Percentiles rank a stretch among this genome's conserved stretches.
phyloP scores from a whole-genome alignment of 2,113 vertebrate genomes.

The Oncorhynchus gorbuscha region DNA sequence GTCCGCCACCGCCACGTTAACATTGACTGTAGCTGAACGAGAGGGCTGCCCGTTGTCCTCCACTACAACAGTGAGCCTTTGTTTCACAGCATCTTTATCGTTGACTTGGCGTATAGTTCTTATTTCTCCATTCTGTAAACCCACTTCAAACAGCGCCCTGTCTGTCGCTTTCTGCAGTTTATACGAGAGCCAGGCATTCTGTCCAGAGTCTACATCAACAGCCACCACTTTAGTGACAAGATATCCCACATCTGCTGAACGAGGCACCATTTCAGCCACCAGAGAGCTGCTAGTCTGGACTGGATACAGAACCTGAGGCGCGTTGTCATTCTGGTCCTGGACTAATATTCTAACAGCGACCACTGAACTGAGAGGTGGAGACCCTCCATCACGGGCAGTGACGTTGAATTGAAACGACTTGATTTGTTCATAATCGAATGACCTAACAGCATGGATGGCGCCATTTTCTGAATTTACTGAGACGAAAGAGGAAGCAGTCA shows the following conservation, averaged over 20 bases:
- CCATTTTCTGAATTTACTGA: slow-evolving; percentile 51
- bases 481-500: slow-evolving; percentile 36
- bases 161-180: slow-evolving; percentile 38
- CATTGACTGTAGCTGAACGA: slow-evolving; percentile 22
- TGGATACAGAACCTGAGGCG: slow-evolving; percentile 13
- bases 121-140: slow-evolving; percentile 36
- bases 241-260: too few relatives aligned
- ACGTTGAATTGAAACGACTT: slow-evolving; percentile 39
- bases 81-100: slow-evolving; percentile 41
- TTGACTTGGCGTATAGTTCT: slow-evolving; percentile 35
- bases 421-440: slow-evolving; percentile 56
- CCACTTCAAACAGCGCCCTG: slow-evolving; percentile 36
- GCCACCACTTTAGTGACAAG: slow-evolving; percentile 44
- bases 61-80: slow-evolving; percentile 38
- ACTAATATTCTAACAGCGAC: slow-evolving; percentile 23
- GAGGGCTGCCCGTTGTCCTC: slow-evolving; percentile 37
- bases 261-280: too few relatives aligned
- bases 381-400: slow-evolving; percentile 48
- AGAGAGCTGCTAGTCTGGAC: too few relatives aligned
- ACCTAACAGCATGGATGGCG: slow-evolving; percentile 27
- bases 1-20: slow-evolving; percentile 21
- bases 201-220: slow-evolving; percentile 32
- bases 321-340: slow-evolving; percentile 48
- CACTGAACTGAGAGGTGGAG: slow-evolving; percentile 30
- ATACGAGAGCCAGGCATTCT: slow-evolving; percentile 43